Conservation (phyloP, 2,113 vertebrate species). For the Struthidea cinerea region DNA sequence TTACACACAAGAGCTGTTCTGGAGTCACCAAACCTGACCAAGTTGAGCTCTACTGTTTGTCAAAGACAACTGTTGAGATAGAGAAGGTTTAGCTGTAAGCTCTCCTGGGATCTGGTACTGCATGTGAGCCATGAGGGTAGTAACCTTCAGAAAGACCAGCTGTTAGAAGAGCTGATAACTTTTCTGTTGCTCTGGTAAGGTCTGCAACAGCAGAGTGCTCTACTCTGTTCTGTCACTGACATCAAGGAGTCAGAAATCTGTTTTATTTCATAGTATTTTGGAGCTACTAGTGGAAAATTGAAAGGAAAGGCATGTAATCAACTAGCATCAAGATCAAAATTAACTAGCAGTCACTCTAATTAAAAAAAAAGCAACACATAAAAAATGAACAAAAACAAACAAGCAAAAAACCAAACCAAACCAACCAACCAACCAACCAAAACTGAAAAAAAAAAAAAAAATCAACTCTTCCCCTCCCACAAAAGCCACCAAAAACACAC, state of each 20-base stretch:
- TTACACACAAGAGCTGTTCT: not conserved
- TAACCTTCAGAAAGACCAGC: not conserved
- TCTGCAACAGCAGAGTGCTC: not conserved
- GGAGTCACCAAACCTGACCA: not conserved
- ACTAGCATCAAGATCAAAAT: not conserved
- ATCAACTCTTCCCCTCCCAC: rapidly evolving
- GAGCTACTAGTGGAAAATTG: not conserved
- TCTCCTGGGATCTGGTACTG: not conserved
- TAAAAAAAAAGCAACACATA: not conserved
- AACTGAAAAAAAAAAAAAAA: not conserved
- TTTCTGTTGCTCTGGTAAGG: not conserved
- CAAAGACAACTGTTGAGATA: not conserved
- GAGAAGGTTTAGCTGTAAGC: not conserved
- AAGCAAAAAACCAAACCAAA: not conserved
- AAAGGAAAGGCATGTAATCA: not conserved
- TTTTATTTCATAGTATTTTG: not conserved
- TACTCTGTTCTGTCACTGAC: not conserved
- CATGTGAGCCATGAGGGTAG: not conserved
- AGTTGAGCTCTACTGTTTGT: not conserved
- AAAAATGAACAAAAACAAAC: not conserved
- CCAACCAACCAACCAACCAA: not conserved
- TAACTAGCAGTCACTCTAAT: not conserved
- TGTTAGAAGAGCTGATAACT: not conserved
- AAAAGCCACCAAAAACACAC: not conserved
- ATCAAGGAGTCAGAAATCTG: not conserved